Base-by-base conservation (phyloP, 2,797 vertebrate species). In the Pristis pectinata region DNA sequence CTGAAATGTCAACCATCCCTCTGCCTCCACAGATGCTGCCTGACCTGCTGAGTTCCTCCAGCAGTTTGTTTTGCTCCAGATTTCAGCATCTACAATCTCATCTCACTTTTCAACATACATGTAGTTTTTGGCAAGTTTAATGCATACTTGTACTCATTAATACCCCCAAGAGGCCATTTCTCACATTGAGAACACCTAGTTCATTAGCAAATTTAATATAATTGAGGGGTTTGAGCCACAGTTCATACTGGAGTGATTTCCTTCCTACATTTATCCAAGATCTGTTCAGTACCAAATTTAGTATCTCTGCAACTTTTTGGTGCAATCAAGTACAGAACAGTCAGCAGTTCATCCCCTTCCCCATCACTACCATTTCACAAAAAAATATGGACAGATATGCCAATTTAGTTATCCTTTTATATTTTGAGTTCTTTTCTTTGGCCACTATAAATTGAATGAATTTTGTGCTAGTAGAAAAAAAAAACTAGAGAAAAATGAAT, bases 391-490 rank as follows among this genome's bases (percentile, higher is more conserved):
- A 9, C 8, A 91, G 61, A 91, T 91, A 59, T 61, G 41, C 49
- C n/a, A 91, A 67, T 82, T 67, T n/a, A 37, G 17, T 67, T 67
- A 91, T 41, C 56, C 34, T 89, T 89, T 37, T 91, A 27, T 8
- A 44, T 0, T 56, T 76, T 30, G 17, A 70, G 41, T 70, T 93
- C 53, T 34, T 53, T 19, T 27, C 34, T n/a, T 74, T 19, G 27
- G 53, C 5, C 30, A 74, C 53, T 44, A 53, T 72, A 76, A 94
- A 94, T 74, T 94, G 72, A 94, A 74, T 94, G 92, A 94, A 94
- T 74, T 94, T 94, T 41, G 92, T 94, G 67, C 92, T 53, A n/a
- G 92, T 94, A 70, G 72, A 76, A 94, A 91, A 91, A 24, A 30
- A 11, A 24, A 53, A 70, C 15, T 34, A n/a, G 27, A 93, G 27